Percentiles rank a stretch among this genome's conserved stretches.
These are phyloP conservation scores for Anguilla megastoma DNA, from an alignment of 2,797 vertebrate genomes.

Conservation along the genomic window DNA sequence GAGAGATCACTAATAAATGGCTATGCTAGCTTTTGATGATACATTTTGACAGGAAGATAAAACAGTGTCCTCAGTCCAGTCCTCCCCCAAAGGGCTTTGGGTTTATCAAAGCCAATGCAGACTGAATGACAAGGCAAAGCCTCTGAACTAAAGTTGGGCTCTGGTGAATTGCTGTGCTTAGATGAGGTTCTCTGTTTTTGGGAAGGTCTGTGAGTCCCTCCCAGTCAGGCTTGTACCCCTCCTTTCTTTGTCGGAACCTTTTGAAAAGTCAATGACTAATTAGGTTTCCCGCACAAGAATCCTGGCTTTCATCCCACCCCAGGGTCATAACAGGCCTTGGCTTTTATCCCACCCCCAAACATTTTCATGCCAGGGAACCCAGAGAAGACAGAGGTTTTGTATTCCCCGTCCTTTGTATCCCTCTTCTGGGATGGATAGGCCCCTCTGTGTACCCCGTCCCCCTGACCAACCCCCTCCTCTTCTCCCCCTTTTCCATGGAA, in stretches of 20 bases:
- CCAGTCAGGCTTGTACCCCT: neutral
- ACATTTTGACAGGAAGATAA: neutral
- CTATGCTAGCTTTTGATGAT: neutral
- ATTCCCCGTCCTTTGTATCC: neutral
- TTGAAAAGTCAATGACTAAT: constrained; percentile 34
- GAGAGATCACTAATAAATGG: neutral
- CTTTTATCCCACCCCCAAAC: constrained; percentile 1
- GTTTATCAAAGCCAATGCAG: neutral
- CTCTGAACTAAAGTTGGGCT: neutral
- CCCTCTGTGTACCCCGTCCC: neutral
- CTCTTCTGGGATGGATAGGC: constrained; percentile 11
- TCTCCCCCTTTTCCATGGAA: neutral
- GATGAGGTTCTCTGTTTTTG: constrained; percentile 11
- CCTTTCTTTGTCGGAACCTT: constrained; percentile 11
- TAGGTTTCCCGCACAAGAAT: constrained; percentile 17
- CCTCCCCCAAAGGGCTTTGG: neutral
- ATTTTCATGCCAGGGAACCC: constrained; percentile 7
- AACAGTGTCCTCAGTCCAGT: neutral
- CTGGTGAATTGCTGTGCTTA: neutral
- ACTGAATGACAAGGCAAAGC: neutral
- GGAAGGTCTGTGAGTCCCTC: constrained; percentile 6
- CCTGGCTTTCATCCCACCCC: constrained; percentile 17
- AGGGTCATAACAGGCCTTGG: constrained; percentile 13
- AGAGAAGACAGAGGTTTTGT: constrained; percentile 21
- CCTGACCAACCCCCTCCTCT: neutral